Conservation (phyloP, 2,888 invertebrate genomes). For the Pegoplata infirma region DNA sequence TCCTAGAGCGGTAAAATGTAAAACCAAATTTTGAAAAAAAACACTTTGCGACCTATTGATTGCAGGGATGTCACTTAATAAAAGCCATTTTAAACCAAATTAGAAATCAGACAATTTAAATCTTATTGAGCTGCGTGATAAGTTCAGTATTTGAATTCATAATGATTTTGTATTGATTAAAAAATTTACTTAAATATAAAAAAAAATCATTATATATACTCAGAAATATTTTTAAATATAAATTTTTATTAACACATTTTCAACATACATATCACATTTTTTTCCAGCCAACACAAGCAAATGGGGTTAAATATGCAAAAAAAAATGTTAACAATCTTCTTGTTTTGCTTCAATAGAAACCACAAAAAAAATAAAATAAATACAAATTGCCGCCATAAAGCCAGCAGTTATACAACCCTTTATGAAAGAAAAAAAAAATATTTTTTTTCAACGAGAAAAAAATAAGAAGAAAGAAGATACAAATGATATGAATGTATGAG, state of each 20-base stretch:
- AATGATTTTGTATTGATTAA: no score
- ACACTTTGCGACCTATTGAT: no score
- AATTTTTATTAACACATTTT: constrained; percentile 14
- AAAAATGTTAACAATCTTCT: constrained; percentile 14
- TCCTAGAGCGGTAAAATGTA: no score
- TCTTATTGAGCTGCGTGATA: no score
- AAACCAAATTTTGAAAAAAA: no score
- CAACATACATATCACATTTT: neutral
- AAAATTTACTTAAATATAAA: no score
- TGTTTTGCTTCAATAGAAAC: neutral
- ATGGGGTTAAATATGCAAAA: constrained; percentile 51
- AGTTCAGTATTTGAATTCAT: no score
- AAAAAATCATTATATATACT: no score
- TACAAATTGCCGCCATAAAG: constrained; percentile 47
- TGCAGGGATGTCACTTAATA: no score
- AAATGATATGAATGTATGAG: constrained; percentile 13
- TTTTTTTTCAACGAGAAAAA: neutral
- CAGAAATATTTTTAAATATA: neutral
- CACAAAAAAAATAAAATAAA: constrained; percentile 23
- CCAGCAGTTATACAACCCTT: constrained; percentile 34
- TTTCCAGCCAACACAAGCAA: constrained; percentile 15
- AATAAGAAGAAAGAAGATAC: neutral
- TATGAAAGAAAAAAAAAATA: constrained; percentile 5
- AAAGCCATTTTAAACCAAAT: no score
- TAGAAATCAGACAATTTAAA: no score